A percentile compares a stretch with the other conserved stretches of the same genome.
Conservation (phyloP, 2,888 invertebrate species). For the Luperina testacea region DNA sequence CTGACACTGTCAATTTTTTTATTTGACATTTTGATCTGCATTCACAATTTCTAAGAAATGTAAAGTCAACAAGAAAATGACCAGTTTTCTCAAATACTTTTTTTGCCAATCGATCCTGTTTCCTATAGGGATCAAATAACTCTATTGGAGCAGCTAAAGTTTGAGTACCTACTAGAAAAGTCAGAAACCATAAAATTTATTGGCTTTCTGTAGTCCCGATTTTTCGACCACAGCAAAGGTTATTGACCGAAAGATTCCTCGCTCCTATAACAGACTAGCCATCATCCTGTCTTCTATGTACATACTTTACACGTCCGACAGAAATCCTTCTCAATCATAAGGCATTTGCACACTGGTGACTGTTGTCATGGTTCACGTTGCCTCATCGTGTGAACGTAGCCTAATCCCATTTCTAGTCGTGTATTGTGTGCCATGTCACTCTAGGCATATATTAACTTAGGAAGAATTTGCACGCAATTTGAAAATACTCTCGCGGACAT, state of each 20-base stretch:
- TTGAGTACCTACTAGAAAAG: too few species aligned
- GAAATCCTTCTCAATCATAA: slow-evolving; percentile 29
- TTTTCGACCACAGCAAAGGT: background rate
- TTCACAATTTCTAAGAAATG: too few species aligned
- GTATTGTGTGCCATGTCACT: background rate
- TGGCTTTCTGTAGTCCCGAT: background rate
- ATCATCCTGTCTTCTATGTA: too few species aligned
- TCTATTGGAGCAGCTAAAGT: too few species aligned
- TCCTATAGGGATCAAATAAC: too few species aligned
- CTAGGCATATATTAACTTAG: background rate
- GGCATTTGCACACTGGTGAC: slow-evolving; percentile 3
- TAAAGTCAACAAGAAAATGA: too few species aligned
- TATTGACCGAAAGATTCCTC: background rate
- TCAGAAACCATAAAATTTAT: background rate
- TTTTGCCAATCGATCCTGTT: too few species aligned
- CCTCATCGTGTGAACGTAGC: background rate
- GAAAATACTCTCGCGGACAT: background rate
- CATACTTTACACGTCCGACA: background rate
- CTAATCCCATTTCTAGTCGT: background rate
- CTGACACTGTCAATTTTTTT: background rate
- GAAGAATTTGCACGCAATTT: background rate
- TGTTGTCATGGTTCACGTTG: background rate
- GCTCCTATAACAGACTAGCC: background rate
- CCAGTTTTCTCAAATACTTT: too few species aligned
- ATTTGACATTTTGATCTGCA: too few species aligned